Conservation (phyloP, 2,113 vertebrate genomes). For the Scomber colias region DNA sequence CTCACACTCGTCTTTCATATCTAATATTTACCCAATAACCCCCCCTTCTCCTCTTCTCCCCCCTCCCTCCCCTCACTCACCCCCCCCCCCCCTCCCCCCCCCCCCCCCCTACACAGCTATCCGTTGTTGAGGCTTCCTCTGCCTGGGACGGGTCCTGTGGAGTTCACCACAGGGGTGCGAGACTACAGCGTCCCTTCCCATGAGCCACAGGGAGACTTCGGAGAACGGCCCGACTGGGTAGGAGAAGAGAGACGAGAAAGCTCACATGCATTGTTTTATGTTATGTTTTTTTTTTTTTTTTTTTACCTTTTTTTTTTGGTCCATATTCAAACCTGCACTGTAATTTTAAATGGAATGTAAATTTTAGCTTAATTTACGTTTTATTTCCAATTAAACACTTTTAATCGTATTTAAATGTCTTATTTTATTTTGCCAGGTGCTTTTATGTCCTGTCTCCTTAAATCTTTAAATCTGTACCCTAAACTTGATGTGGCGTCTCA, state of each 20-base stretch:
- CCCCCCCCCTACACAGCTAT: slow-evolving; percentile 81
- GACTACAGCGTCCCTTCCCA: slow-evolving; percentile 88
- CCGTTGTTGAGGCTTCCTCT: slow-evolving; percentile 95
- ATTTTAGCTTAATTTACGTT: too few species aligned
- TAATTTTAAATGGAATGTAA: too few species aligned
- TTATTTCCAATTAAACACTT: too few species aligned
- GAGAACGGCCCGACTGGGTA: slow-evolving; percentile 93
- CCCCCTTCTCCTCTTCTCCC: background rate
- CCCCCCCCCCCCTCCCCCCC: background rate
- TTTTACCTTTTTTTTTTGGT: too few species aligned
- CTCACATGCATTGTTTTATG: background rate
- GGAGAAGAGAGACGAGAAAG: slow-evolving; percentile 13
- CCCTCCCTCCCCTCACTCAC: background rate
- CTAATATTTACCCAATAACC: background rate
- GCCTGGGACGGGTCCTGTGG: slow-evolving; percentile 95
- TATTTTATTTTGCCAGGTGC: too few species aligned
- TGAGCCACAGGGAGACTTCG: slow-evolving; percentile 80
- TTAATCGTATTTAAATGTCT: too few species aligned
- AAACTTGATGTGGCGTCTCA: too few species aligned
- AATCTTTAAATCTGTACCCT: too few species aligned
- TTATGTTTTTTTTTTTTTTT: too few species aligned
- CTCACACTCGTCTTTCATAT: background rate
- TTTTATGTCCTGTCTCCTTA: too few species aligned
- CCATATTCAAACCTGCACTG: too few species aligned
- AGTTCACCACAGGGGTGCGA: slow-evolving; percentile 93